phyloP scores from a whole-genome alignment of 2,797 vertebrate genomes.

The Muscicapa striata region DNA sequence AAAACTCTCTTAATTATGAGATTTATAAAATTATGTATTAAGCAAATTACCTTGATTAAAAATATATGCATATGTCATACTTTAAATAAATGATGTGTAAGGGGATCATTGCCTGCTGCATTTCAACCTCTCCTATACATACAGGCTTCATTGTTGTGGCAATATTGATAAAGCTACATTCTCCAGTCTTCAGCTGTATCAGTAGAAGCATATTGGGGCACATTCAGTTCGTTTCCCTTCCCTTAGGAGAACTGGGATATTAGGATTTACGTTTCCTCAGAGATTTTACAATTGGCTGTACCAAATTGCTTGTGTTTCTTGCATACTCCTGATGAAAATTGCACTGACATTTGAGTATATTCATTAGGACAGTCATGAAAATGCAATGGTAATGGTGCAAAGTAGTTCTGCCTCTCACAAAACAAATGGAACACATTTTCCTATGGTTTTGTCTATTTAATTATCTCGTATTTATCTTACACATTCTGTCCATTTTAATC shows the following conservation, averaged over 20 bases:
- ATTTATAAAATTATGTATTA: slow-evolving; percentile 1
- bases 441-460: not conserved
- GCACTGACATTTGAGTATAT: not conserved
- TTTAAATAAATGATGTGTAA: not conserved
- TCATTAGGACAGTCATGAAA: slow-evolving; percentile 20
- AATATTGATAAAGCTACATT: not conserved
- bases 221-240: not conserved
- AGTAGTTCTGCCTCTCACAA: not conserved
- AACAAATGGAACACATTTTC: not conserved
- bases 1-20: not conserved
- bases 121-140: not conserved
- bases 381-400: not conserved
- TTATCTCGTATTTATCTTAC: not conserved
- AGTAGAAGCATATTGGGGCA: not conserved
- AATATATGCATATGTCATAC: not conserved
- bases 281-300: not conserved
- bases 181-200: not conserved
- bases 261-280: not conserved
- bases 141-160: not conserved
- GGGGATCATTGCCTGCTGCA: not conserved
- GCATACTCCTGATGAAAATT: slow-evolving; percentile 25
- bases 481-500: not conserved
- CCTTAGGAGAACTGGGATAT: not conserved
- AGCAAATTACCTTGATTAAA: slow-evolving; percentile 8
- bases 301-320: not conserved